Percentiles rank a stretch among this genome's conserved stretches.
Evolutionary conservation across 2,888 invertebrate genomes (phyloP).

Genomic region (Ectemnius continuus): DNA sequence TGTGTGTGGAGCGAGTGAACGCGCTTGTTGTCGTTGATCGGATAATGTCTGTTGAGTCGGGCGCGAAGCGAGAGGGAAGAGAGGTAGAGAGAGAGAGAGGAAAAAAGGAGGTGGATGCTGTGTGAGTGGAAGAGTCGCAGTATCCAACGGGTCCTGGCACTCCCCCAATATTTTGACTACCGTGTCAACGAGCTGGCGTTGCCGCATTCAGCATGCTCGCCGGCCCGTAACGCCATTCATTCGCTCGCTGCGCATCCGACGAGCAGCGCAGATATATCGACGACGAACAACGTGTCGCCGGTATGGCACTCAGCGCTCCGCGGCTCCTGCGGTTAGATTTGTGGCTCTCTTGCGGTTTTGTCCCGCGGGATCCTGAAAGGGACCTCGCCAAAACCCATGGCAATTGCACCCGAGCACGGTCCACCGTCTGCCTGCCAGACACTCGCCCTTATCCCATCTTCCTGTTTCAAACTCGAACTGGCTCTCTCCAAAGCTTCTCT

Average conservation of each 20-base stretch:
- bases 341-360: conserved; percentile 75
- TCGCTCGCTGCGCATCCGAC: conserved; percentile 57
- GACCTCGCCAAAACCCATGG: conserved; percentile 44
- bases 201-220: conserved; percentile 73
- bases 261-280: conserved; percentile 71
- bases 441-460: conserved; percentile 2
- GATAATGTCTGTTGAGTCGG: not conserved
- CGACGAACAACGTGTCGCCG: conserved; percentile 68
- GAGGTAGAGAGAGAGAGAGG: conserved; percentile 10
- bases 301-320: conserved; percentile 62
- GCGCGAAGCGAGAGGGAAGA: not conserved
- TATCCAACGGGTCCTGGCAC: conserved; percentile 55
- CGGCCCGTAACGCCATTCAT: conserved; percentile 77
- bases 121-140: not conserved
- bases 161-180: conserved; percentile 78
- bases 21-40: not conserved
- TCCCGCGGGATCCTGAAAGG: conserved; percentile 59
- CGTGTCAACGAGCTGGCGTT: conserved; percentile 71
- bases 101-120: not conserved
- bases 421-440: too few relatives aligned
- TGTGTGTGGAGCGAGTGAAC: not conserved
- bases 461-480: not conserved
- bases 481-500: not conserved
- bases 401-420: conserved; percentile 41
- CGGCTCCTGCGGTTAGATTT: conserved; percentile 73